These are phyloP conservation scores for Clitarchus hookeri DNA, from an alignment of 2,888 invertebrate genomes.

Conservation along the genomic window DNA sequence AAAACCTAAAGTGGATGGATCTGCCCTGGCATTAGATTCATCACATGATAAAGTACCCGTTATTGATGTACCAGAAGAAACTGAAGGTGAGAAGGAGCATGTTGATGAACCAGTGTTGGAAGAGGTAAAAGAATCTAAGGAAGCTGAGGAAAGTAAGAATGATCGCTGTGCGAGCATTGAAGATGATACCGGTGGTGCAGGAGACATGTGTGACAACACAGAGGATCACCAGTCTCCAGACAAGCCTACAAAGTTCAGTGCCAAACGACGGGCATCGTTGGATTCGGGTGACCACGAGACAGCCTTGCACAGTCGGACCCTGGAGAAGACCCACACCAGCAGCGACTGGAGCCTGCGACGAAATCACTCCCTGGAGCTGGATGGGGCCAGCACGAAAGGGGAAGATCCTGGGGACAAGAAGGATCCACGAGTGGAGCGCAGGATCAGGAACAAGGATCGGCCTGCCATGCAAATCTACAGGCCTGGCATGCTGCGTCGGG, in stretches of 20 bases:
- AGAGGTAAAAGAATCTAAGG: conserved; percentile 23
- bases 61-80: conserved; percentile 20
- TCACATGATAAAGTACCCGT: neutral
- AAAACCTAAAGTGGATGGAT: conserved; percentile 32
- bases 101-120: conserved; percentile 33
- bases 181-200: neutral
- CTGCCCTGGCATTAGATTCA: neutral
- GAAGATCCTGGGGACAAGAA: conserved; percentile 58
- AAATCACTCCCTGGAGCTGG: conserved; percentile 37
- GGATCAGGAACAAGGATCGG: conserved; percentile 77
- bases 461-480: conserved; percentile 89
- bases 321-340: conserved; percentile 28
- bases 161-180: neutral
- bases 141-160: neutral
- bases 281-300: conserved; percentile 35
- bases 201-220: neutral
- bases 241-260: conserved; percentile 26
- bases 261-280: conserved; percentile 35
- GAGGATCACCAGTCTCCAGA: conserved; percentile 20
- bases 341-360: conserved; percentile 35
- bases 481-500: conserved; percentile 73
- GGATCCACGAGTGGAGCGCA: conserved; percentile 64
- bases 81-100: conserved; percentile 35
- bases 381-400: conserved; percentile 40
- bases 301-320: conserved; percentile 11